Evolutionary conservation across 2,113 vertebrate genomes (phyloP).

Genomic region (Xyliphius kryptos): DNA sequence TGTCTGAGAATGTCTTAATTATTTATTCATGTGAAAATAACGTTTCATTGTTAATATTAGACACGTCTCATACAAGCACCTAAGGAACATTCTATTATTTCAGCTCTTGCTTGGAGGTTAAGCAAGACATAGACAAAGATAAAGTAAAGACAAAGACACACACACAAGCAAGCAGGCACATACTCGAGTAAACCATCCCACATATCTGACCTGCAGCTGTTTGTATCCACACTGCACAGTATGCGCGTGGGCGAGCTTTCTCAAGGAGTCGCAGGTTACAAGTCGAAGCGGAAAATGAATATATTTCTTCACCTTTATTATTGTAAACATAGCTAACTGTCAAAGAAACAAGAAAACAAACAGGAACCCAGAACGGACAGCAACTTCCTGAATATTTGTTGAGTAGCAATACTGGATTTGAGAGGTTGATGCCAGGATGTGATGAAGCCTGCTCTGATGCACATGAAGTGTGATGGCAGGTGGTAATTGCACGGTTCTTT

Average conservation of each 20-base stretch:
- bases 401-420: constrained; percentile 5
- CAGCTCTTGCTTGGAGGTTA: constrained; percentile 28
- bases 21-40: constrained; percentile 14
- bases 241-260: constrained; percentile 48
- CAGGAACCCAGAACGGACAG: constrained; percentile 10
- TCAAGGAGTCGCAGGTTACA: constrained; percentile 44
- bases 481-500: constrained; percentile 48
- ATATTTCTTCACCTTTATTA: constrained; percentile 34
- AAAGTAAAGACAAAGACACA: no score
- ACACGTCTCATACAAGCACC: constrained; percentile 25
- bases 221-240: constrained; percentile 37
- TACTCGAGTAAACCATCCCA: constrained; percentile 48
- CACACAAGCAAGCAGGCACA: no score
- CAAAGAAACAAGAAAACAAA: constrained; percentile 36
- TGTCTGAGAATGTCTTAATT: constrained; percentile 5
- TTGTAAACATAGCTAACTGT: constrained; percentile 42
- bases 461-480: constrained; percentile 39
- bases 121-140: constrained; percentile 10
- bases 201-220: constrained; percentile 47
- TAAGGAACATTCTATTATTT: constrained; percentile 32
- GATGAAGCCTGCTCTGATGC: constrained; percentile 39
- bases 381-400: constrained; percentile 20
- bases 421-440: constrained; percentile 13
- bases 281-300: constrained; percentile 44
- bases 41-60: constrained; percentile 22